Evolutionary conservation across 2,888 invertebrate species (phyloP).

Genomic region (Epinotia demarniana): DNA sequence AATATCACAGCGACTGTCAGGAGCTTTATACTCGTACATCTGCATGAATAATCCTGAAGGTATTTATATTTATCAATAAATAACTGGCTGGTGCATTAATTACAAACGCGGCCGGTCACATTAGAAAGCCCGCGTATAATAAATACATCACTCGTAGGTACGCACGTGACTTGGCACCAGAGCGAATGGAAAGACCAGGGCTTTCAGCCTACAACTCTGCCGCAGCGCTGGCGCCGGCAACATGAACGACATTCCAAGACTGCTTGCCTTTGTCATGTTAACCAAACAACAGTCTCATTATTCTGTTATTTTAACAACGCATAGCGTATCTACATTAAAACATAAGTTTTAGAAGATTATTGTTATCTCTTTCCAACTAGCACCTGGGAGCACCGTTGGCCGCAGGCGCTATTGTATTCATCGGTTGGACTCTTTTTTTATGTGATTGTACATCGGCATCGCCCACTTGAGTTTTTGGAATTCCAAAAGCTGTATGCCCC

Average conservation of each 20-base stretch:
- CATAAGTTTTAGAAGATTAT: slow-evolving; percentile 43
- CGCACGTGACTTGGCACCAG: slow-evolving; percentile 75
- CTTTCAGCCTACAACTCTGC: slow-evolving; percentile 60
- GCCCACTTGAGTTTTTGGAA: slow-evolving; percentile 82
- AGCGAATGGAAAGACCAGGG: slow-evolving; percentile 71
- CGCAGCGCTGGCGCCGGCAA: slow-evolving; percentile 65
- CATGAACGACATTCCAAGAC: slow-evolving; percentile 73
- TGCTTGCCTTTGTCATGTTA: slow-evolving; percentile 78
- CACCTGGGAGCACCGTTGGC: slow-evolving; percentile 59
- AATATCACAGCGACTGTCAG: not conserved
- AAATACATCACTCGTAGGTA: slow-evolving; percentile 50
- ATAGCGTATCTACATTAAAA: slow-evolving; percentile 56
- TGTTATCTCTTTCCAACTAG: slow-evolving; percentile 48
- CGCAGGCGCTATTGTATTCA: slow-evolving; percentile 62
- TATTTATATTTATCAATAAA: not conserved
- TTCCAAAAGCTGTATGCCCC: slow-evolving; percentile 58
- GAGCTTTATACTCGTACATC: not conserved
- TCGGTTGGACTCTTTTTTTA: slow-evolving; percentile 70
- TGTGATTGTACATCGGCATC: slow-evolving; percentile 66
- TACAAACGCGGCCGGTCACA: slow-evolving; percentile 53
- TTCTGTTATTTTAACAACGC: slow-evolving; percentile 82
- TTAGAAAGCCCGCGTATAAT: slow-evolving; percentile 52
- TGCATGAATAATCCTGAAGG: not conserved
- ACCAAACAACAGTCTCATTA: slow-evolving; percentile 78
- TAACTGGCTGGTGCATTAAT: slow-evolving; percentile 52